These are phyloP conservation scores for Drosophila greeni DNA, from an alignment of 2,888 invertebrate genomes.

Conservation along the genomic window DNA sequence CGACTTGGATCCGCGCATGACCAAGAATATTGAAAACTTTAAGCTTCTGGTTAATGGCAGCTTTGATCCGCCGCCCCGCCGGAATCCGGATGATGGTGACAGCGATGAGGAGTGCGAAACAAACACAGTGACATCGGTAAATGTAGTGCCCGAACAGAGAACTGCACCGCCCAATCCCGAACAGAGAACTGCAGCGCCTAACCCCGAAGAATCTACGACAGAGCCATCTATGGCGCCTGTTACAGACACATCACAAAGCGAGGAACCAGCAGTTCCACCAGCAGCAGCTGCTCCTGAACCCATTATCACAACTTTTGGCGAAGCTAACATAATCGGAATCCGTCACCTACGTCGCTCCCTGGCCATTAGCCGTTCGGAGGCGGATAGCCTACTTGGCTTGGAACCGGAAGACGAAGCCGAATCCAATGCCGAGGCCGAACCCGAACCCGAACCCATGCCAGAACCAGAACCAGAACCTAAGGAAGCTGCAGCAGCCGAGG, in stretches of 20 bases:
- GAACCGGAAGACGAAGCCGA: not conserved
- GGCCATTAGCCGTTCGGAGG: constrained; percentile 64
- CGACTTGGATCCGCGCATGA: constrained; percentile 74
- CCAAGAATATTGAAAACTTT: constrained; percentile 72
- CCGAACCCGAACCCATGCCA: not conserved
- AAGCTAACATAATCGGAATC: constrained; percentile 52
- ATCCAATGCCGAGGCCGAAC: not conserved
- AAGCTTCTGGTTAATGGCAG: constrained; percentile 75
- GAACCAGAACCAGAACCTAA: no score
- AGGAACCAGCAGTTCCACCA: not conserved
- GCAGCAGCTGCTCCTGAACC: constrained; percentile 23
- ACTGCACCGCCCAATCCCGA: not conserved
- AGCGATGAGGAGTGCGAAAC: constrained; percentile 61
- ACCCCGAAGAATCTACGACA: constrained; percentile 1
- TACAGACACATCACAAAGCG: not conserved
- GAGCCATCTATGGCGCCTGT: not conserved
- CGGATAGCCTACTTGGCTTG: constrained; percentile 49
- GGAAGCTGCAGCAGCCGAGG: constrained; percentile 9
- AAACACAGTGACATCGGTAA: constrained; percentile 38
- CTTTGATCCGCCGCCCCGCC: constrained; percentile 61
- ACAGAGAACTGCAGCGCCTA: not conserved
- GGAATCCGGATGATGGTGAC: constrained; percentile 27
- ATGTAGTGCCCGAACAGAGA: not conserved
- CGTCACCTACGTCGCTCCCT: constrained; percentile 57
- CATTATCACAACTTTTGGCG: constrained; percentile 54